phyloP scores from a whole-genome alignment of 2,797 vertebrate species.

The Pseudomugil tenellus region DNA sequence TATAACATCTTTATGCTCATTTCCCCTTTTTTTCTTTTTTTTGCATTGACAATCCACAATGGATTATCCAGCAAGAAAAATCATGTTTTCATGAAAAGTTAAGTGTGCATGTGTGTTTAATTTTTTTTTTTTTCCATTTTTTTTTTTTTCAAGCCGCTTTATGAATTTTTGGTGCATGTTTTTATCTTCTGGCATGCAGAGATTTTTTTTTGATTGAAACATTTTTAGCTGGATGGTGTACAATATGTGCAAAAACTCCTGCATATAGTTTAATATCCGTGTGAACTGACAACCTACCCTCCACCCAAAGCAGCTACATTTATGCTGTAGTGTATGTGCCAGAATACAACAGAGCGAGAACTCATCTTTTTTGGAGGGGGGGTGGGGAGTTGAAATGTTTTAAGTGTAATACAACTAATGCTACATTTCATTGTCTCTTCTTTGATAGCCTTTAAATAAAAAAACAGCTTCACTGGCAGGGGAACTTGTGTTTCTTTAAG shows the following conservation, averaged over 20 bases:
- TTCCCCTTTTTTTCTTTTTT: constrained; percentile 19
- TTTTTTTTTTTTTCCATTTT: constrained; percentile 6
- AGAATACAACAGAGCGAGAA: constrained; percentile 77
- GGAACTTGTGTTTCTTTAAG: constrained; percentile 79
- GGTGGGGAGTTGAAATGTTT: constrained; percentile 64
- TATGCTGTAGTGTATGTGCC: constrained; percentile 75
- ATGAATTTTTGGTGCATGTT: constrained; percentile 70
- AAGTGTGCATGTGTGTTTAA: constrained; percentile 50
- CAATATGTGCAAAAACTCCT: constrained; percentile 41
- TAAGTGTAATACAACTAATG: constrained; percentile 79
- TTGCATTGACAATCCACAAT: constrained; percentile 72
- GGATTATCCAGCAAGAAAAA: constrained; percentile 48
- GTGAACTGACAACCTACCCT: constrained; percentile 26
- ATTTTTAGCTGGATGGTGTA: constrained; percentile 47
- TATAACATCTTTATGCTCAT: constrained; percentile 31
- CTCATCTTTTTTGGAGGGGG: constrained; percentile 52
- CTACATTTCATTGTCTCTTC: constrained; percentile 80
- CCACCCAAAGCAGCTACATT: constrained; percentile 49
- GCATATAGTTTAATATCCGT: constrained; percentile 38
- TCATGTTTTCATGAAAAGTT: constrained; percentile 41
- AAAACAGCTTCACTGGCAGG: constrained; percentile 78
- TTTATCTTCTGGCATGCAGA: constrained; percentile 72
- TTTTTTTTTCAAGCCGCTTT: constrained; percentile 42
- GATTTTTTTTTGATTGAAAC: constrained; percentile 17
- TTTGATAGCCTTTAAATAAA: constrained; percentile 73